Base-by-base conservation (phyloP, 2,797 vertebrate genomes). In the Eurystomus glaucurus region DNA sequence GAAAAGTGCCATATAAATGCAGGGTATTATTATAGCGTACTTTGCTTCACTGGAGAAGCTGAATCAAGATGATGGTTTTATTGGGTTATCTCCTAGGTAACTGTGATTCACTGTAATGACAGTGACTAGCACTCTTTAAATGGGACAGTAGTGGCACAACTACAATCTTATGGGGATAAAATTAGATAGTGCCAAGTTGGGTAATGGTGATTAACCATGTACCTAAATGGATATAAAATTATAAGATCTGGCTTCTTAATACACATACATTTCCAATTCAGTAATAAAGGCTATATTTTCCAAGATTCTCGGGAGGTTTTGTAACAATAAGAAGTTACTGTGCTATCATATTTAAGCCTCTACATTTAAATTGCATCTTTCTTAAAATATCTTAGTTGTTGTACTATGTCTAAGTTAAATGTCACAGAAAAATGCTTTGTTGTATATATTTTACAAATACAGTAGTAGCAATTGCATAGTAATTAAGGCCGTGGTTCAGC, bases 1-100 rank as follows among this genome's bases (percentile, higher is more conserved):
- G 39, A 93, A 78, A 86, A 84, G 54, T 61, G 54, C 16, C 29
- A 28, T 75, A 81, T 58, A 93, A 93, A 84, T 84, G 76, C 64
- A 88, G 33, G 52, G 11, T 85, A 74, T 90, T 96, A 86, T 94
- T 88, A 78, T 12, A 71, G 65, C 39, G 76, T 81, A 78, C 26
- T 15, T 81, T 84, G 48, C 61, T 92, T 92, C 61, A 88, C 76
- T 93, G 69, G 45, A 80, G 52, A 86, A 94, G 41, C 29, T 78
- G 37, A 57, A 90, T 64, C 79, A 61, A 28, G 57, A 91, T 88
- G 76, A 75, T 41, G 79, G 57, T 88, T 95, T 95, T 86, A 95
- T 43, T 92, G 72, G 61, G 69, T 90, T 96, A 78, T 96, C 85
- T 93, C 95, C 95, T 84, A 92, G 90, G 93, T 92, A 93, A 96